Base-by-base conservation (phyloP, 2,113 vertebrate genomes). In the Zapus hudsonius region DNA sequence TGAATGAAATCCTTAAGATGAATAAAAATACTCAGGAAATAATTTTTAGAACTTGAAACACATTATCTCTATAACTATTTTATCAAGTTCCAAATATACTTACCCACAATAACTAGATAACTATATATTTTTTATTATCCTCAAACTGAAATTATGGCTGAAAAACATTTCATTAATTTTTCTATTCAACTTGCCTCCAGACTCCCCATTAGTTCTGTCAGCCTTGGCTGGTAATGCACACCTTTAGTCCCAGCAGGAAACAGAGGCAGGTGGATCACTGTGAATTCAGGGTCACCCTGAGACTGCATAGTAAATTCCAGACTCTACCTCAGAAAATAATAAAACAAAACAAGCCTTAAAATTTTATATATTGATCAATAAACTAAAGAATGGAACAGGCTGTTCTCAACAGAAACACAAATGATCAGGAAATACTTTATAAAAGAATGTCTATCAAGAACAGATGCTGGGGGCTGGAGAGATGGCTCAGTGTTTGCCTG, bases 111-210 rank as follows among this genome's bases (percentile, higher is more conserved):
- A 47, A 92, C n/a, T n/a, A n/a, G n/a, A n/a, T n/a, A n/a, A n/a
- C n/a, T 47, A 47, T 47, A 47, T 47, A 47, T 47, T 47, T 80
- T 89, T 66, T 27, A 87, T 61, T 72, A 67, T 40, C 9, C 79
- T 82, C 74, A 93, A 67, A 47, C 1, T 84, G 36, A 80, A 96
- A 89, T 78, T 91, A 85, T 52, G 9, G 80, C 63, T 27, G 33
- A 82, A 94, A 93, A 82, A 59, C 38, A 84, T 33, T 84, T 92
- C 31, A 61, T 69, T 93, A 55, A 72, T 47, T 95, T 96, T 93
- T 84, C 84, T 89, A 89, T 52, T 82, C 47, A 57, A 83, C 76
- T 89, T 95, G 44, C n/a, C 52, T 78, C 15, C 55, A 94, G 33
- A 73, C 61, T 36, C 55, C 19, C 44, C 16, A 55, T 86, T 76